Conservation (phyloP, 2,113 vertebrate species). For the Istiophorus platypterus region DNA sequence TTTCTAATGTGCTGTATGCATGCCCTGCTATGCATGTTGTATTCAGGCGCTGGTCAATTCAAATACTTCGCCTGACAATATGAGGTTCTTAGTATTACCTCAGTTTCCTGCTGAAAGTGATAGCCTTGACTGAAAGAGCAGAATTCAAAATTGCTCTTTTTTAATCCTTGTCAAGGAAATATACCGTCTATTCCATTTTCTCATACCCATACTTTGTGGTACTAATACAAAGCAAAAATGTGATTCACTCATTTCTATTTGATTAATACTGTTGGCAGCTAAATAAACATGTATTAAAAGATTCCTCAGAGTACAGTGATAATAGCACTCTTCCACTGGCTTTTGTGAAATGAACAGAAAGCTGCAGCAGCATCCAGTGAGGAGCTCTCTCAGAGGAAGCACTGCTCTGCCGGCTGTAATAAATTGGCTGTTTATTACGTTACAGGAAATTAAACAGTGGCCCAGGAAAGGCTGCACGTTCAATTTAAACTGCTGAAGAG, state of each 20-base stretch:
- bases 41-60: neutral
- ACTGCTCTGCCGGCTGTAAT: conserved; percentile 72
- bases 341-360: conserved; percentile 64
- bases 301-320: conserved; percentile 43
- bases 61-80: neutral
- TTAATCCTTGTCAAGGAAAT: neutral
- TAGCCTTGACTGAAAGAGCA: conserved; percentile 14
- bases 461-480: conserved; percentile 68
- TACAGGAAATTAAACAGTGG: conserved; percentile 82
- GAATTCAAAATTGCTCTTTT: neutral
- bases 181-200: neutral
- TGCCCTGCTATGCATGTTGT: neutral
- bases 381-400: conserved; percentile 64
- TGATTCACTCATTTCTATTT: conserved; percentile 36
- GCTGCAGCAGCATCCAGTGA: conserved; percentile 50
- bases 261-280: conserved; percentile 51
- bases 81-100: neutral
- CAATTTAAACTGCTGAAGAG: conserved; percentile 71
- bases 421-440: conserved; percentile 82
- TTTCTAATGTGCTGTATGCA: neutral
- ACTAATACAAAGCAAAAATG: neutral
- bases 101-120: conserved; percentile 18
- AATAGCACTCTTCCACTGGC: conserved; percentile 43
- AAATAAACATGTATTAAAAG: conserved; percentile 50
- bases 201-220: neutral